Evolutionary conservation across 1,140 invertebrate species (phyloP).

Genomic region (Papilio dardanus): DNA sequence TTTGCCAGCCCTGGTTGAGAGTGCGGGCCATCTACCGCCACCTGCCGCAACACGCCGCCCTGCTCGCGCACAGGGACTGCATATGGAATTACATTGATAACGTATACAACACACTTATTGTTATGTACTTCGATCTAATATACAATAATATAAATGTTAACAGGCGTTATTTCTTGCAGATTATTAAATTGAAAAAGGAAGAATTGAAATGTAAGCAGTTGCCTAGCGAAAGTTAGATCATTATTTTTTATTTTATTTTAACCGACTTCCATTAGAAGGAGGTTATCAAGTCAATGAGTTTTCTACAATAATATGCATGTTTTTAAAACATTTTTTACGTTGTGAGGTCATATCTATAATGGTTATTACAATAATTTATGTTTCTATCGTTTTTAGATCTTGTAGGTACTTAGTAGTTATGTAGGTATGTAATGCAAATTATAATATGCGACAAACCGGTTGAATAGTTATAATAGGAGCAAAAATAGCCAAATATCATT

Average conservation of each 20-base stretch:
- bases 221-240: neutral
- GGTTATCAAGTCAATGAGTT: no score
- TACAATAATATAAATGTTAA: neutral
- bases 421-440: neutral
- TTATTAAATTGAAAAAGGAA: neutral
- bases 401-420: no score
- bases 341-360: neutral
- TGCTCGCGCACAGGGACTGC: constrained; percentile 1
- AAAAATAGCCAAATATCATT: no score
- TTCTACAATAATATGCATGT: no score
- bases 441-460: neutral
- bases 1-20: no score
- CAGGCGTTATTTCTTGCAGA: neutral
- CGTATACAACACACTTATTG: neutral
- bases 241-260: no score
- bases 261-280: no score
- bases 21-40: no score
- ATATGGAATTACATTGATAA: constrained; percentile 22
- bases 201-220: neutral
- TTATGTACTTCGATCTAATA: neutral
- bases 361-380: neutral
- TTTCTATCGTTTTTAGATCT: neutral
- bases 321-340: neutral
- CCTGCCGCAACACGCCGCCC: neutral
- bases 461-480: no score